A percentile compares a stretch with the other conserved stretches of the same genome.
Evolutionary conservation across 1,140 invertebrate genomes (phyloP).

Genomic region (Brachionus manjavacas): DNA sequence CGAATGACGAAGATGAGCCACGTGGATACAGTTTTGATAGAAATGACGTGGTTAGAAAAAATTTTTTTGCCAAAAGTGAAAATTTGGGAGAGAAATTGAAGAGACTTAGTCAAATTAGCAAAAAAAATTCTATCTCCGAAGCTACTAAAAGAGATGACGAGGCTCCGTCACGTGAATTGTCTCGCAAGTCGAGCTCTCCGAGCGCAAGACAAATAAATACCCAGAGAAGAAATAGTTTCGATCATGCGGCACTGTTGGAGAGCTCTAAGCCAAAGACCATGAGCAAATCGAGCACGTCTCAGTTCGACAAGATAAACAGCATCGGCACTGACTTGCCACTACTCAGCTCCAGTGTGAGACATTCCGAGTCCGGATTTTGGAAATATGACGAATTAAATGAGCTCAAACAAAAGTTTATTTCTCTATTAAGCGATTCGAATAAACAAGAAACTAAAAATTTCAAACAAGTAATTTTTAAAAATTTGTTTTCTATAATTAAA

Average conservation of each 20-base stretch:
- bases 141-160: background rate
- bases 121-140: constrained; percentile 5
- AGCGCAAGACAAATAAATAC: background rate
- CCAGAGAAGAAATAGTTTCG: constrained; percentile 10
- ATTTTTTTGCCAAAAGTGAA: constrained; percentile 16
- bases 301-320: background rate
- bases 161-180: background rate
- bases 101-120: background rate
- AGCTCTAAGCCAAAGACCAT: background rate
- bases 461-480: background rate
- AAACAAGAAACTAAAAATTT: background rate
- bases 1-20: background rate
- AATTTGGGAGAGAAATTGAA: background rate
- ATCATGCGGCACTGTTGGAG: background rate
- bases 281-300: background rate
- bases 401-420: constrained; percentile 39
- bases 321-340: background rate
- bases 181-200: background rate
- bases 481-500: background rate
- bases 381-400: constrained; percentile 39
- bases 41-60: constrained; percentile 13
- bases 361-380: constrained; percentile 22
- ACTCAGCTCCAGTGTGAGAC: background rate
- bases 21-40: background rate
- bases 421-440: background rate